Base-by-base conservation (phyloP, 23 tunicate species). In the Ascidia mentula region DNA sequence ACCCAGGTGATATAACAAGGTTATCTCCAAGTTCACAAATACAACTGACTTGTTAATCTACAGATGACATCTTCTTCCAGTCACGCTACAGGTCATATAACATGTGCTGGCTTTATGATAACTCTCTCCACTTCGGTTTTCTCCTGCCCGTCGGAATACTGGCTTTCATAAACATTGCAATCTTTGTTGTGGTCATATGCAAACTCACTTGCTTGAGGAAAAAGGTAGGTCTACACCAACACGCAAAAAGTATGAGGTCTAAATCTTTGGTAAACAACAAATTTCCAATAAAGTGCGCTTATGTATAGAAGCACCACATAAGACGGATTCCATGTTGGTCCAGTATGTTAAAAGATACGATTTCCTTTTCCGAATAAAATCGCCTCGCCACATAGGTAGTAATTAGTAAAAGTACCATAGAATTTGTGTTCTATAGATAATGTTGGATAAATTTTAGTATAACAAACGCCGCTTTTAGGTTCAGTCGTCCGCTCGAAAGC, bases 121-220 rank as follows among this genome's bases (percentile, higher is more conserved):
- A 75, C 18, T 73, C 86, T 6, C 72, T 82, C 40, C 35, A 73
- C 33, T 82, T 40, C 69, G 86, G 79, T 31, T 82, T 82, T 59
- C 72, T 82, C 31, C 32, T 82, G 45, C 86, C 86, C 9, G 34
- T 82, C 46, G 86, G 86, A 20, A 46, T 82, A 34, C 5, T 73
- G 42, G 69, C 72, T 7, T 0, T 73, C 1, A 45, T 72, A 59
- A 82, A 82, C 33, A 26, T 37, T 59, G 36, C 38, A 18, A 35
- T 72, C n/a, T 82, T 82, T 73, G 72, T 45, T 0, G 30, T 82
- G 38, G 59, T 82, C 18, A 40, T 73, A 34, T 45, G 36, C 35
- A 82, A 82, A 33, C 45, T 82, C 22, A 53, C 65, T 53, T 53
- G 65, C 13, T 28, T 53, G 24, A 53, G 65, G 24, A 53, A 26